These are phyloP conservation scores for Meriones unguiculatus DNA, from an alignment of 2,113 vertebrate species.

Conservation along the genomic window DNA sequence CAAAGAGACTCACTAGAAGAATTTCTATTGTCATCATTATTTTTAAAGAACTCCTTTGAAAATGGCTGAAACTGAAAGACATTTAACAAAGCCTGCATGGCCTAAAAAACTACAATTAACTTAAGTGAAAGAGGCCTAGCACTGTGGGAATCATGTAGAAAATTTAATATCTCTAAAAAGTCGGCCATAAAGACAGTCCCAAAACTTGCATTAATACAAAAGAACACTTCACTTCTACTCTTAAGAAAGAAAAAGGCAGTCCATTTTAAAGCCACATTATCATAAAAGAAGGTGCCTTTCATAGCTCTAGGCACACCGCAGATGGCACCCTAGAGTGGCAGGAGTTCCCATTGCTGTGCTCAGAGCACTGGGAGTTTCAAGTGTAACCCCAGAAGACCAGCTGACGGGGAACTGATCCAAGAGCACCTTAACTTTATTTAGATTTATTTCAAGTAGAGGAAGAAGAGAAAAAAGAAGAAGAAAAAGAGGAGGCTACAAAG, in stretches of 20 bases:
- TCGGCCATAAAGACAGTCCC: background rate
- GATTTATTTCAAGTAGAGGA: background rate
- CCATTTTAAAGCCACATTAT: background rate
- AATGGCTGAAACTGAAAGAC: background rate
- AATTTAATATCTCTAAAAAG: background rate
- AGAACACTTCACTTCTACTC: background rate
- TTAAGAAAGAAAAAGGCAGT: background rate
- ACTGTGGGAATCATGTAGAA: background rate
- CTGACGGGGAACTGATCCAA: background rate
- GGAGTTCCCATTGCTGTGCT: background rate
- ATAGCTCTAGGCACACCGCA: background rate
- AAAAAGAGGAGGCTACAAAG: background rate
- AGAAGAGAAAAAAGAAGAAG: no score
- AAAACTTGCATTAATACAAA: background rate
- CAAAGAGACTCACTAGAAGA: background rate
- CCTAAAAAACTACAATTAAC: constrained; percentile 20
- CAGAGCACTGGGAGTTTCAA: background rate
- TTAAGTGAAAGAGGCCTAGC: background rate
- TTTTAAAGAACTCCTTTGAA: background rate
- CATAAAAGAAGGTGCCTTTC: background rate
- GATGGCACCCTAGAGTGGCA: no score
- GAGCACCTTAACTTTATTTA: background rate
- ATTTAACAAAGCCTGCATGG: background rate
- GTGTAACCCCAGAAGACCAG: background rate
- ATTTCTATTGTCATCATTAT: background rate